phyloP scores from a whole-genome alignment of 2,113 vertebrate genomes.

The Phaethornis superciliosus region DNA sequence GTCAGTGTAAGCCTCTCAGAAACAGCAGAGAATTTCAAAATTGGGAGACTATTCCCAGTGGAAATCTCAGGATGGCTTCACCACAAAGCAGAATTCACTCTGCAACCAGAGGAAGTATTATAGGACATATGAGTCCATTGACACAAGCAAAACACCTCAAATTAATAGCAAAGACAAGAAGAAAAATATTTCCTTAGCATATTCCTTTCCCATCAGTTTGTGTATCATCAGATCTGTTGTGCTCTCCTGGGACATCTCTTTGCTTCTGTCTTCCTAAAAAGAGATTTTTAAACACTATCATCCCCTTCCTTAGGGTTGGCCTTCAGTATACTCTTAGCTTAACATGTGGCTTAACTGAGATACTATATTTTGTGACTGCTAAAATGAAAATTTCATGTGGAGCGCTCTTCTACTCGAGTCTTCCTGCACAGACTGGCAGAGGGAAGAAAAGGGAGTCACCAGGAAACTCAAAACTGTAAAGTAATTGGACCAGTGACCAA shows the following conservation, averaged over 20 bases:
- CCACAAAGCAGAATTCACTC: not conserved
- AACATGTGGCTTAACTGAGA: not conserved
- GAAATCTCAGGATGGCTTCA: not conserved
- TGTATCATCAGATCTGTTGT: not conserved
- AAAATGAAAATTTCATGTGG: not conserved
- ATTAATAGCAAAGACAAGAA: not conserved
- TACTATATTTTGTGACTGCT: not conserved
- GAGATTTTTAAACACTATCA: not conserved
- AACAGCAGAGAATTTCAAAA: not conserved
- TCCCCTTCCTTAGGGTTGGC: not conserved
- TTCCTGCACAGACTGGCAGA: not conserved
- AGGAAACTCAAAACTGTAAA: not conserved
- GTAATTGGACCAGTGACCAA: not conserved
- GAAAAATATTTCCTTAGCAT: not conserved
- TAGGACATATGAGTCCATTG: not conserved
- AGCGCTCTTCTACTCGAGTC: not conserved
- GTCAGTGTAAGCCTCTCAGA: not conserved
- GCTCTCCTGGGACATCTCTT: not conserved
- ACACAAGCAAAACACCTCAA: not conserved
- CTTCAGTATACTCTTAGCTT: not conserved
- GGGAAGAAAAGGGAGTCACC: not conserved
- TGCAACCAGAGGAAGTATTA: not conserved
- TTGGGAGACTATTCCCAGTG: fast-evolving
- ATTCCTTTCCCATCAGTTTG: not conserved
- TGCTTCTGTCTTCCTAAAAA: not conserved